Conservation (phyloP, 2,888 invertebrate genomes). For the Apoda limacodes region DNA sequence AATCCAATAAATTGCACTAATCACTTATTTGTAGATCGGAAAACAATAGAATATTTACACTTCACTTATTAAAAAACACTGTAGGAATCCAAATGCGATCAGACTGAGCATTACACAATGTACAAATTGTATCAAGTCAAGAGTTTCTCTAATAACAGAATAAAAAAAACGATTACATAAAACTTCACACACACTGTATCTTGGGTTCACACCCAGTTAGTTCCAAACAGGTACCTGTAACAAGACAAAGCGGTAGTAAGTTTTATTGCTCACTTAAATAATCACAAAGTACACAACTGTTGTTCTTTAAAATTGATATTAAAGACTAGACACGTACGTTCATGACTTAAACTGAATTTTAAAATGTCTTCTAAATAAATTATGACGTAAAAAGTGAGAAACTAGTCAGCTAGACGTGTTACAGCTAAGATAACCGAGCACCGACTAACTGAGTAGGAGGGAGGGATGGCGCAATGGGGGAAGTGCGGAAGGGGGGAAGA, state of each 20-base stretch:
- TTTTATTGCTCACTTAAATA: neutral
- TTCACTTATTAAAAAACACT: constrained; percentile 34
- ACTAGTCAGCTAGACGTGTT: constrained; percentile 40
- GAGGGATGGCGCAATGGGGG: constrained; percentile 20
- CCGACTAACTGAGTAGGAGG: constrained; percentile 20
- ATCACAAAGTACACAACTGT: neutral
- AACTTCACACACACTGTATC: constrained; percentile 62
- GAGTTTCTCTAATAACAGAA: constrained; percentile 13
- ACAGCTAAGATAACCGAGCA: constrained; percentile 59
- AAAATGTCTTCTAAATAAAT: constrained; percentile 51
- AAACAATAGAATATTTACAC: constrained; percentile 41
- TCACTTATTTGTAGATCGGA: constrained; percentile 47
- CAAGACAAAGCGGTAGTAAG: constrained; percentile 63
- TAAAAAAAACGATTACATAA: constrained; percentile 58
- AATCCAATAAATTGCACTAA: constrained; percentile 54
- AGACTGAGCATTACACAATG: no score
- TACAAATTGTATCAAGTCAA: no score
- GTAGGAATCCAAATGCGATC: neutral
- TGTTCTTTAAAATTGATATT: constrained; percentile 19
- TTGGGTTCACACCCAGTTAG: constrained; percentile 65
- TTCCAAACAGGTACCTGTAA: constrained; percentile 65
- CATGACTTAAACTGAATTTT: constrained; percentile 34
- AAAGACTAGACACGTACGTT: constrained; percentile 32
- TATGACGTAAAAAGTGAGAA: constrained; percentile 51
- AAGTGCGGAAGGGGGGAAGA: constrained; percentile 30